Conservation (phyloP, 2,888 invertebrate species). For the Perdita meconis region DNA sequence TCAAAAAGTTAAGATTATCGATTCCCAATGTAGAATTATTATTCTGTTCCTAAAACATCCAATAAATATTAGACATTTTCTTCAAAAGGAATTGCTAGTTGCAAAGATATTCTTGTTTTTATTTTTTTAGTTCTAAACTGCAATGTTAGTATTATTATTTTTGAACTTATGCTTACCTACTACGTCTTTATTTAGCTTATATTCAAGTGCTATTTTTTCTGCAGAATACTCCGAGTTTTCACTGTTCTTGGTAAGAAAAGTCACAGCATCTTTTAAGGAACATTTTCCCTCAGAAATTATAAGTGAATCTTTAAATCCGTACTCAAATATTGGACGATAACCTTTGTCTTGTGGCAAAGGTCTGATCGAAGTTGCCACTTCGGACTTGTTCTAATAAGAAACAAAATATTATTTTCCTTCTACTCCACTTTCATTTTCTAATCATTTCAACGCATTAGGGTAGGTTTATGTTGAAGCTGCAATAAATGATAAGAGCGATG, state of each 20-base stretch:
- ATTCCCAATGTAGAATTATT: too few relatives aligned
- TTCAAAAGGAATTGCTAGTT: too few relatives aligned
- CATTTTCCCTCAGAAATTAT: conserved; percentile 87
- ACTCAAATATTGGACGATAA: conserved; percentile 85
- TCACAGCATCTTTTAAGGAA: conserved; percentile 87
- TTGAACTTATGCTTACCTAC: conserved; percentile 84
- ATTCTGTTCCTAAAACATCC: too few relatives aligned
- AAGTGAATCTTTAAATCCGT: conserved; percentile 89
- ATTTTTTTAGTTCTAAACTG: too few relatives aligned
- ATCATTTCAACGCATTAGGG: too few relatives aligned
- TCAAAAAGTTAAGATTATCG: too few relatives aligned
- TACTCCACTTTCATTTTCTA: background rate
- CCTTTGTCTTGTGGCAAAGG: conserved; percentile 87
- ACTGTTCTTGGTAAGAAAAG: conserved; percentile 89
- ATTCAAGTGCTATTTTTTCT: conserved; percentile 88
- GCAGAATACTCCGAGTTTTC: conserved; percentile 87
- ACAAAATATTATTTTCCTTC: background rate
- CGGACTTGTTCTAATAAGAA: background rate
- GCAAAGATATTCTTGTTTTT: too few relatives aligned
- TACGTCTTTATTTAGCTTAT: conserved; percentile 88
- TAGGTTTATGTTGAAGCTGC: too few relatives aligned
- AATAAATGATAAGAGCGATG: too few relatives aligned
- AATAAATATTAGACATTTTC: too few relatives aligned
- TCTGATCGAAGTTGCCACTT: conserved; percentile 78
- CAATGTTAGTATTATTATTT: background rate